phyloP scores from a whole-genome alignment of 2,888 invertebrate species.

The Empis livida region DNA sequence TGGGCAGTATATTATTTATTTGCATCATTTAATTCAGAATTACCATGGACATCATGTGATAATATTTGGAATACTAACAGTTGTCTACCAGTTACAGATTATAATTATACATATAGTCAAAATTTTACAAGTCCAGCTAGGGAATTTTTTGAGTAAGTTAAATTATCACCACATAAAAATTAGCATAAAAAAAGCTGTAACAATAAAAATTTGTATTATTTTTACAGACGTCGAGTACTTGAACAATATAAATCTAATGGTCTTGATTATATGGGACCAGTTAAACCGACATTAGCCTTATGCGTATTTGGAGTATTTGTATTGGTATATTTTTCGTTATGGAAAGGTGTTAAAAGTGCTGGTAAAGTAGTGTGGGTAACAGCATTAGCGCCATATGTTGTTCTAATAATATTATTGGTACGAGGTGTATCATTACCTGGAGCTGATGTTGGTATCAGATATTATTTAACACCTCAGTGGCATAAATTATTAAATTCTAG shows the following conservation, averaged over 20 bases:
- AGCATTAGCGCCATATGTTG: constrained; percentile 82
- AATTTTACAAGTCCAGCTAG: constrained; percentile 58
- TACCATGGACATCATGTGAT: constrained; percentile 80
- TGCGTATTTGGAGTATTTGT: constrained; percentile 86
- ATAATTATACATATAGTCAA: constrained; percentile 40
- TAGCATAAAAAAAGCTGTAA: neutral
- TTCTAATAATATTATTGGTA: constrained; percentile 70
- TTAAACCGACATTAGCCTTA: constrained; percentile 77
- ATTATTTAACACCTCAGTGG: constrained; percentile 84
- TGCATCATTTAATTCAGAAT: constrained; percentile 63
- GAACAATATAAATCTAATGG: constrained; percentile 74
- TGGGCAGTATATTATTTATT: constrained; percentile 89
- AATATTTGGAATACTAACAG: constrained; percentile 76
- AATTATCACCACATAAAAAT: neutral
- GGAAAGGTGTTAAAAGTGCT: constrained; percentile 88
- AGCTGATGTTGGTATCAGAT: constrained; percentile 70
- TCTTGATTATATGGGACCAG: constrained; percentile 73
- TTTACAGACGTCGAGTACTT: constrained; percentile 64
- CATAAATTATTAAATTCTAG: constrained; percentile 63
- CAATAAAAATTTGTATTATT: neutral
- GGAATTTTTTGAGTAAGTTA: constrained; percentile 74
- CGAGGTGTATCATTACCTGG: constrained; percentile 79
- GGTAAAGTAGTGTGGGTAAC: constrained; percentile 97
- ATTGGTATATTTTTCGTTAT: constrained; percentile 88
- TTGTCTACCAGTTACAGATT: constrained; percentile 53